These are phyloP conservation scores for Gandaritis pyraliata DNA, from an alignment of 2,888 invertebrate species.

Conservation along the genomic window DNA sequence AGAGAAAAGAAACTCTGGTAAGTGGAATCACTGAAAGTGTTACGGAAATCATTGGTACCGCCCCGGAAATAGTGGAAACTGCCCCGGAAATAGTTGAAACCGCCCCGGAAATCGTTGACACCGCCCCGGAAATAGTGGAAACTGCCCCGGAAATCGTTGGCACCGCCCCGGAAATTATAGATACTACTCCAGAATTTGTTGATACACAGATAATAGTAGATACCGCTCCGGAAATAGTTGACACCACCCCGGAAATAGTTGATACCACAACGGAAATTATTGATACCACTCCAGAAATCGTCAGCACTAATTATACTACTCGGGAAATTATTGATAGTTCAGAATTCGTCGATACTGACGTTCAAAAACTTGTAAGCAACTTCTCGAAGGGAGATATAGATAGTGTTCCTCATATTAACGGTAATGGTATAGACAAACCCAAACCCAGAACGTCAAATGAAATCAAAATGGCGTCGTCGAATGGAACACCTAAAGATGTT, in stretches of 20 bases:
- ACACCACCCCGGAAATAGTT: slow-evolving; percentile 19
- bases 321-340: background rate
- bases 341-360: slow-evolving; percentile 7
- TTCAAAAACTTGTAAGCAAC: slow-evolving; percentile 17
- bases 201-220: slow-evolving; percentile 3
- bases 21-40: background rate
- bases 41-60: slow-evolving; percentile 2
- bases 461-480: slow-evolving; percentile 72
- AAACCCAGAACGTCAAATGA: slow-evolving; percentile 70
- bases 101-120: background rate
- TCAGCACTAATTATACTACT: no score
- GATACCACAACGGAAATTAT: slow-evolving; percentile 23
- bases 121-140: slow-evolving; percentile 4
- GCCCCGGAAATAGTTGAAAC: slow-evolving; percentile 7
- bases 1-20: background rate
- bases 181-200: slow-evolving; percentile 2
- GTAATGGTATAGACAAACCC: slow-evolving; percentile 50
- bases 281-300: slow-evolving; percentile 26
- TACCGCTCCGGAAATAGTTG: slow-evolving; percentile 14
- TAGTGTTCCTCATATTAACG: slow-evolving; percentile 48
- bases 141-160: slow-evolving; percentile 3
- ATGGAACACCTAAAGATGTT: slow-evolving; percentile 70
- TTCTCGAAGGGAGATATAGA: slow-evolving; percentile 17
- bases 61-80: slow-evolving; percentile 12
- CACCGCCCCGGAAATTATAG: slow-evolving; percentile 4